These are phyloP conservation scores for Brachyrhaphis roseni DNA, from an alignment of 2,797 vertebrate species.

Conservation along the genomic window DNA sequence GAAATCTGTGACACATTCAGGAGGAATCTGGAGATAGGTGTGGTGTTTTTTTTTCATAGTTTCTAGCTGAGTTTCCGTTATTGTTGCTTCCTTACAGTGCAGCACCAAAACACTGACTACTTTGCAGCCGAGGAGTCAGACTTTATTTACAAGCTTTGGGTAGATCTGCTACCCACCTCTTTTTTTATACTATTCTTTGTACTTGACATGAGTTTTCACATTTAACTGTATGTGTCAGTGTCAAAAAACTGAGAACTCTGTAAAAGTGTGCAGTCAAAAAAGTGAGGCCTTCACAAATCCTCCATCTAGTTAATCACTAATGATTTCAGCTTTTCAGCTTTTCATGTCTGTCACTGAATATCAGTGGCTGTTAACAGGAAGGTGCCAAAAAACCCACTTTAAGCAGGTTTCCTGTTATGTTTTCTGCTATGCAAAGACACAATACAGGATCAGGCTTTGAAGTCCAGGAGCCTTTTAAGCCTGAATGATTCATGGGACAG, in stretches of 20 bases:
- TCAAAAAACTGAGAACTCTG: neutral
- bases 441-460: neutral
- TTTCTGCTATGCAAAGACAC: neutral
- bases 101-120: neutral
- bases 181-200: neutral
- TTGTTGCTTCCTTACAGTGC: neutral
- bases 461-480: neutral
- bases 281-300: neutral
- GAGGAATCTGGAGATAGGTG: conserved; percentile 15
- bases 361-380: neutral
- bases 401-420: neutral
- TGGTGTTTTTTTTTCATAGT: conserved; percentile 21
- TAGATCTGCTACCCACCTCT: neutral
- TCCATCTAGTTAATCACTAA: neutral
- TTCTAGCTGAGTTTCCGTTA: neutral
- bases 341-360: neutral
- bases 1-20: conserved; percentile 1
- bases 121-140: neutral
- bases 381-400: neutral
- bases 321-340: neutral
- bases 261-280: neutral
- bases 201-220: neutral
- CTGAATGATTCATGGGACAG: neutral
- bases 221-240: neutral
- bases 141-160: neutral